Conservation (phyloP, 1,140 invertebrate species). For the Nasonia giraulti region DNA sequence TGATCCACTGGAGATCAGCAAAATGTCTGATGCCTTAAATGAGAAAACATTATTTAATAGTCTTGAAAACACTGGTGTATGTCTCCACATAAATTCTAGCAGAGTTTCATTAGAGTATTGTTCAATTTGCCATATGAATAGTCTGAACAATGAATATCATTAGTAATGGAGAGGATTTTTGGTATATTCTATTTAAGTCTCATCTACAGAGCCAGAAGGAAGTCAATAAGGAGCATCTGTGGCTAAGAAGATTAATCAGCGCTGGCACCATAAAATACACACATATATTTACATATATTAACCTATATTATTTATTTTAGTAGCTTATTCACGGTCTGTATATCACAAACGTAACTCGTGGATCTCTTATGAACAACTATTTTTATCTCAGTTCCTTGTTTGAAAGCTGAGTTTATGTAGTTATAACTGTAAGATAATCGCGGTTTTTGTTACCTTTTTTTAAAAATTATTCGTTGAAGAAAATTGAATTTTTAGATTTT, state of each 20-base stretch:
- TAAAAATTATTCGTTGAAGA: neutral
- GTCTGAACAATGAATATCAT: conserved; percentile 45
- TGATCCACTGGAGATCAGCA: conserved; percentile 20
- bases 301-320: conserved; percentile 40
- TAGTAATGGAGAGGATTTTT: conserved; percentile 3
- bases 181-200: neutral
- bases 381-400: conserved; percentile 28
- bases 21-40: conserved; percentile 45
- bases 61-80: conserved; percentile 67
- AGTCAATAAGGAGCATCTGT: neutral
- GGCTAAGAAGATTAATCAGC: neutral
- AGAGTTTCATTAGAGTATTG: conserved; percentile 76
- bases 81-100: conserved; percentile 74
- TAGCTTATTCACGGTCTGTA: conserved; percentile 40
- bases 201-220: neutral
- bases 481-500: neutral
- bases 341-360: conserved; percentile 15
- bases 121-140: conserved; percentile 69
- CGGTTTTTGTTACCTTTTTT: conserved; percentile 30
- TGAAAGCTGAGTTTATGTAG: conserved; percentile 21
- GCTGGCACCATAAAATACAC: neutral
- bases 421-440: conserved; percentile 28
- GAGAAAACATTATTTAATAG: conserved; percentile 53
- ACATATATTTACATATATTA: conserved; percentile 10
- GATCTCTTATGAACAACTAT: conserved; percentile 8